Base-by-base conservation (phyloP, 2,888 invertebrate genomes). In the Priocnemis perturbator region DNA sequence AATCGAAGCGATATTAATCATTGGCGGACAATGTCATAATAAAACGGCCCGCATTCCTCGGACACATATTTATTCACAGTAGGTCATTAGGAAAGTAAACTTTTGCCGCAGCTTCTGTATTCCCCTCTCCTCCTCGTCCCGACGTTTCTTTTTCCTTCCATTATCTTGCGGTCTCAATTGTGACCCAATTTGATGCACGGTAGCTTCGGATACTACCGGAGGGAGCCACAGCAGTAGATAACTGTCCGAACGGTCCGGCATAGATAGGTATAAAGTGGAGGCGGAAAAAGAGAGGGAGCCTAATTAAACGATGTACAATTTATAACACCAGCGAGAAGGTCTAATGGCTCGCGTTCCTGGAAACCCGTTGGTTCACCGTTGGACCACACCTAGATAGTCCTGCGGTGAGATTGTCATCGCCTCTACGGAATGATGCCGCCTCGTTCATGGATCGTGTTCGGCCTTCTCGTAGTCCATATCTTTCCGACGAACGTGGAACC, bases 251-350 rank as follows among this genome's bases (percentile, higher is more conserved):
- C 73, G 47, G 48, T 60, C 26, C 48, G 59, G 26, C 37, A 37
- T 11, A 37, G 37, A 37, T 37, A 37, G 37, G 37, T 37, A 37
- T 37, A 60, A 64, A 62, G 72, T 70, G 67, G 74, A 74, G 72
- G 75, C 61, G 69, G 71, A 70, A 69, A 21, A 59, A 45, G 45
- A 45, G 78, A 82, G 83, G 81, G 86, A 81, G 85, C 88, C 89
- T 89, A 89, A 89, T 88, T 89, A 88, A 89, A 89, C 88, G 88
- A 89, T 89, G 88, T 88, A 88, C 87, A 88, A 89, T 89, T 89
- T 89, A 89, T 89, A 89, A 89, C 88, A 87, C 88, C 87, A 88
- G 85, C 81, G 83, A 82, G 84, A 86, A 83, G 87, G 86, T 87
- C 87, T 89, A 89, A 89, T 87, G 88, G 88, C 86, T 87, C 86